phyloP scores from a whole-genome alignment of 2,888 invertebrate species.

The Hemicrepidius hirtus region DNA sequence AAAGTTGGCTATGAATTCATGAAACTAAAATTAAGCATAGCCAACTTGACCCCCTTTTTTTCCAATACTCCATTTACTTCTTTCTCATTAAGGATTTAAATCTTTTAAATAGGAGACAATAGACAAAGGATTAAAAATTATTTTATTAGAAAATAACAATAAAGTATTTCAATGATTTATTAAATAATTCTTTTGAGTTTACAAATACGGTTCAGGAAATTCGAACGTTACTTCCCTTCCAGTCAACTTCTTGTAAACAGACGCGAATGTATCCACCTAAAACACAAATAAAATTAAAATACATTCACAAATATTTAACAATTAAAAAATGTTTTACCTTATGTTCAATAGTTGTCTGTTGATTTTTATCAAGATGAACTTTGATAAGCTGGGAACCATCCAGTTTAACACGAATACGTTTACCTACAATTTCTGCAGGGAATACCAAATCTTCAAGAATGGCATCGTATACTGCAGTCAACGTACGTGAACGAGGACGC shows the following conservation, averaged over 20 bases:
- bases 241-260: slow-evolving; percentile 99
- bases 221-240: slow-evolving; percentile 99
- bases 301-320: neutral
- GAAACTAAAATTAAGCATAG: too few relatives aligned
- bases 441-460: slow-evolving; percentile 98
- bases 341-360: slow-evolving; percentile 99
- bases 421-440: slow-evolving; percentile 99
- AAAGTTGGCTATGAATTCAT: too few relatives aligned
- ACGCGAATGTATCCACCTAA: slow-evolving; percentile 97
- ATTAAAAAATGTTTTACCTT: slow-evolving; percentile 83
- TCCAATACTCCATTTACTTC: too few relatives aligned
- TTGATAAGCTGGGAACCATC: slow-evolving; percentile 98
- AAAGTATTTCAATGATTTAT: slow-evolving; percentile 49
- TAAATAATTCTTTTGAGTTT: slow-evolving; percentile 67
- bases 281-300: slow-evolving; percentile 67
- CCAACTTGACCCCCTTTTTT: too few relatives aligned
- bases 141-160: slow-evolving; percentile 48
- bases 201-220: slow-evolving; percentile 98
- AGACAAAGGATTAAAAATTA: slow-evolving; percentile 7
- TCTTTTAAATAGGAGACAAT: neutral
- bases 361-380: slow-evolving; percentile 98
- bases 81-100: neutral
- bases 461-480: slow-evolving; percentile 98
- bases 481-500: slow-evolving; percentile 87
- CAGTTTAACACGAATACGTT: slow-evolving; percentile 95